phyloP scores from a whole-genome alignment of 2,888 invertebrate genomes.

The Drosophila longiperda region DNA sequence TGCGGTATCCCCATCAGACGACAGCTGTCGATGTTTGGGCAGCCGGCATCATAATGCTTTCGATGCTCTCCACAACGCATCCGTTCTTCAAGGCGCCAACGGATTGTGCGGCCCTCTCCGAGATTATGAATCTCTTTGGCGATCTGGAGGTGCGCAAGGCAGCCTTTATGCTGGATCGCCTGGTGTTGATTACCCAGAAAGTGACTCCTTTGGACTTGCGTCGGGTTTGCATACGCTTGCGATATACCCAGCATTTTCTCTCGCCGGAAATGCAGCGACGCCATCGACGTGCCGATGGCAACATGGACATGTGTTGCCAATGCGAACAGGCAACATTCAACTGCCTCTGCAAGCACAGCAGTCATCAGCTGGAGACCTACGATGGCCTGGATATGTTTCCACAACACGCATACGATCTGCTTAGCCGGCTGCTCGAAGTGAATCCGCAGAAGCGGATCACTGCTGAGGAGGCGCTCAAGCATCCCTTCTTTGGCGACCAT shows the following conservation, averaged over 20 bases:
- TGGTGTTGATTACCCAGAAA: constrained; percentile 86
- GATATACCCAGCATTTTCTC: constrained; percentile 81
- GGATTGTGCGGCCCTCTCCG: constrained; percentile 91
- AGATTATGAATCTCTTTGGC: constrained; percentile 93
- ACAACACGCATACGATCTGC: constrained; percentile 90
- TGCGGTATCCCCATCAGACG: constrained; percentile 91
- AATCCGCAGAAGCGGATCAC: constrained; percentile 90
- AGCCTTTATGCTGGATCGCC: constrained; percentile 88
- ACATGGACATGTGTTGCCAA: constrained; percentile 80
- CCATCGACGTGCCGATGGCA: constrained; percentile 75
- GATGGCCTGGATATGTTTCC: constrained; percentile 86
- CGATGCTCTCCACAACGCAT: constrained; percentile 91
- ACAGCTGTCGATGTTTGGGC: constrained; percentile 96
- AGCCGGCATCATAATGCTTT: constrained; percentile 92
- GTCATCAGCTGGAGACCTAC: constrained; percentile 70
- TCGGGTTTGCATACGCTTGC: constrained; percentile 85
- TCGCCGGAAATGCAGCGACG: constrained; percentile 76
- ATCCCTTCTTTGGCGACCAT: constrained; percentile 88
- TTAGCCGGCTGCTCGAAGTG: constrained; percentile 90
- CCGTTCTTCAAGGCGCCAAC: constrained; percentile 94
- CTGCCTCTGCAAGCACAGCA: constrained; percentile 83
- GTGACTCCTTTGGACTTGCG: constrained; percentile 86
- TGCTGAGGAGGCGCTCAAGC: constrained; percentile 90
- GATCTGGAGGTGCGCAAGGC: constrained; percentile 88
- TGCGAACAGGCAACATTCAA: constrained; percentile 84